Evolutionary conservation across 2,113 vertebrate species (phyloP).

Genomic region (Potamarius usumacintae): DNA sequence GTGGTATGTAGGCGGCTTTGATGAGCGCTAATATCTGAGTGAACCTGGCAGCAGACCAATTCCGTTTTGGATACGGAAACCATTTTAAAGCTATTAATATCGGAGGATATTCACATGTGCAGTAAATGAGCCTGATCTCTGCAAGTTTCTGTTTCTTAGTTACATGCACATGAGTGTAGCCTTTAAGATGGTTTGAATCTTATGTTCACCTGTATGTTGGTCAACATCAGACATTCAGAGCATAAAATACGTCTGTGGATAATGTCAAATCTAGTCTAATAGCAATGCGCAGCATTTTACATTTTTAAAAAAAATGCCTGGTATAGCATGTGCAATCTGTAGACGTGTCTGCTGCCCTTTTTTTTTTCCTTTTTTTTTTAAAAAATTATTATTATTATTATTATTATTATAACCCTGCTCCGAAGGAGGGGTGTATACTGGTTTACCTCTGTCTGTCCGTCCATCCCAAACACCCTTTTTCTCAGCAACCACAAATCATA

Average conservation of each 20-base stretch:
- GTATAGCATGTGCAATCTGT: background rate
- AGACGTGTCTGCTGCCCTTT: background rate
- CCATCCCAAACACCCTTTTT: too few species aligned
- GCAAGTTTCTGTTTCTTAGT: background rate
- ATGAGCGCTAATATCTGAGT: background rate
- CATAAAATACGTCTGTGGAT: background rate
- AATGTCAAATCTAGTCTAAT: background rate
- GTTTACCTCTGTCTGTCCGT: too few species aligned
- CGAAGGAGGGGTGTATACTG: too few species aligned
- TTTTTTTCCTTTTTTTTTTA: background rate
- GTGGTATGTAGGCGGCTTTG: constrained; percentile 77
- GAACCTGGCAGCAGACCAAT: background rate
- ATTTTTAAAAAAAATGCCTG: background rate
- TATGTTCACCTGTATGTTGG: background rate
- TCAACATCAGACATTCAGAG: background rate
- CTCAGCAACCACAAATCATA: too few species aligned
- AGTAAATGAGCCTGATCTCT: background rate
- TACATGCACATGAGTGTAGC: background rate
- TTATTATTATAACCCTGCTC: too few species aligned
- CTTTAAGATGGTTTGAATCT: background rate
- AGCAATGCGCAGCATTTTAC: background rate
- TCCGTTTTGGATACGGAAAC: background rate
- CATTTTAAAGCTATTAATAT: background rate
- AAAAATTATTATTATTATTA: too few species aligned
- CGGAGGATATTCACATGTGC: background rate